These are phyloP conservation scores for Neopelma chrysocephalum DNA, from an alignment of 2,797 vertebrate genomes.

Conservation along the genomic window DNA sequence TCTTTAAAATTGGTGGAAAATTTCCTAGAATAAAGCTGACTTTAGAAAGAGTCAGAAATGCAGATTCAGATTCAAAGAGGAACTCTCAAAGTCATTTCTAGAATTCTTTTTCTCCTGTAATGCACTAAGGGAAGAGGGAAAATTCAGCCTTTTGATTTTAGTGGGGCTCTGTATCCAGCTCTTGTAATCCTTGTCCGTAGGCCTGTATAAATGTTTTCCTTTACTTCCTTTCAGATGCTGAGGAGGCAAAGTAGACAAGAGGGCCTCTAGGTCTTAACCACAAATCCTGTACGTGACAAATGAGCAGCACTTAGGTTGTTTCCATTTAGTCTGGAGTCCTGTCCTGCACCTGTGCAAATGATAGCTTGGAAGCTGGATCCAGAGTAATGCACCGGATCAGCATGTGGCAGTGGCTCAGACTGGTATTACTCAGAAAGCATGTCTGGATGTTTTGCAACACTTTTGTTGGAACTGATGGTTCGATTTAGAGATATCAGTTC, in stretches of 20 bases:
- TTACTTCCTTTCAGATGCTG: background rate
- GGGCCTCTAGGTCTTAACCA: background rate
- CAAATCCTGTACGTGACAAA: background rate
- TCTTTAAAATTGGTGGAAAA: background rate
- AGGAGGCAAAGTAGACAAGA: background rate
- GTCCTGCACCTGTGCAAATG: constrained; percentile 1
- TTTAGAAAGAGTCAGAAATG: background rate
- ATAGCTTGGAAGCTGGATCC: background rate
- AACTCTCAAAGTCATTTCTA: background rate
- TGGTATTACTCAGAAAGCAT: background rate
- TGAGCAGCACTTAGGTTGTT: background rate
- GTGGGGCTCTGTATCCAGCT: background rate
- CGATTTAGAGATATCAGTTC: background rate
- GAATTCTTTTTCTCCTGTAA: background rate
- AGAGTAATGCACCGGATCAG: background rate
- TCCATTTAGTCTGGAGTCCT: background rate
- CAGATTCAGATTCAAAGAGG: background rate
- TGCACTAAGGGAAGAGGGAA: background rate
- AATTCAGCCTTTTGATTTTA: background rate
- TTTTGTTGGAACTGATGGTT: background rate
- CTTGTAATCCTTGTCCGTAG: background rate
- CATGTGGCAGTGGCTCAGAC: background rate
- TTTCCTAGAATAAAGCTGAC: background rate
- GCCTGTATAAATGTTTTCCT: background rate
- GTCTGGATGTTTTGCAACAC: background rate